phyloP scores from a whole-genome alignment of 2,888 invertebrate species.

The Agrilus mali region DNA sequence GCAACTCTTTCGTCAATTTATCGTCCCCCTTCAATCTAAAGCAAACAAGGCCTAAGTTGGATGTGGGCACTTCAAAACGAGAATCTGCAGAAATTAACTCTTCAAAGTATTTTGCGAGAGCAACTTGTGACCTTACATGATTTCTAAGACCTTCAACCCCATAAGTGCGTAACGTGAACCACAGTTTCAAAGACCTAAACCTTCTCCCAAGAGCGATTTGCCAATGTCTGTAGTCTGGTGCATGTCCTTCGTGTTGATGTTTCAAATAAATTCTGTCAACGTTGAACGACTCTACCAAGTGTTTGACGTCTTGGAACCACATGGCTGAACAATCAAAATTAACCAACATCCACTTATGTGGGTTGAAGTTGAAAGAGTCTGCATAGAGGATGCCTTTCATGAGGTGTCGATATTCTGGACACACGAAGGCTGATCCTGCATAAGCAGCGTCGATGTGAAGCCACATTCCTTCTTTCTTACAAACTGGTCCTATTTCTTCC shows the following conservation, averaged over 20 bases:
- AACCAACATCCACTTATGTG: conserved; percentile 89
- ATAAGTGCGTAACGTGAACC: conserved; percentile 75
- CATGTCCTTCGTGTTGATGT: conserved; percentile 54
- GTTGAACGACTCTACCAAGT: conserved; percentile 71
- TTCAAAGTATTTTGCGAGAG: conserved; percentile 66
- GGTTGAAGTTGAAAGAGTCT: conserved; percentile 85
- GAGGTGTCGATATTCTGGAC: conserved; percentile 75
- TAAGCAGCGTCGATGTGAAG: conserved; percentile 93
- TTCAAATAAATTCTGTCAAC: conserved; percentile 81
- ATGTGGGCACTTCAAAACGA: conserved; percentile 58
- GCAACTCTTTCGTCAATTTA: conserved; percentile 50
- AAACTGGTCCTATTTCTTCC: conserved; percentile 68
- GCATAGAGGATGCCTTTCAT: conserved; percentile 65
- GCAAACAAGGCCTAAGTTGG: conserved; percentile 56
- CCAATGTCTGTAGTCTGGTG: conserved; percentile 61
- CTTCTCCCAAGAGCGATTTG: conserved; percentile 75
- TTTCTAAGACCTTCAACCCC: conserved; percentile 67
- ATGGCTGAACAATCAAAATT: conserved; percentile 91
- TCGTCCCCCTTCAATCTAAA: conserved; percentile 71
- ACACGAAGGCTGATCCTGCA: conserved; percentile 79
- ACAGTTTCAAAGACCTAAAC: conserved; percentile 81
- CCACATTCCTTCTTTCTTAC: conserved; percentile 65
- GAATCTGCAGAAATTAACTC: conserved; percentile 52
- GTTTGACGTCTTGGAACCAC: conserved; percentile 71
- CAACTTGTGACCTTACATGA: conserved; percentile 60